Evolutionary conservation across 2,113 vertebrate species (phyloP), one percentile per base, ranked within the genome.

Genomic region (Bombycilla garrulus): DNA sequence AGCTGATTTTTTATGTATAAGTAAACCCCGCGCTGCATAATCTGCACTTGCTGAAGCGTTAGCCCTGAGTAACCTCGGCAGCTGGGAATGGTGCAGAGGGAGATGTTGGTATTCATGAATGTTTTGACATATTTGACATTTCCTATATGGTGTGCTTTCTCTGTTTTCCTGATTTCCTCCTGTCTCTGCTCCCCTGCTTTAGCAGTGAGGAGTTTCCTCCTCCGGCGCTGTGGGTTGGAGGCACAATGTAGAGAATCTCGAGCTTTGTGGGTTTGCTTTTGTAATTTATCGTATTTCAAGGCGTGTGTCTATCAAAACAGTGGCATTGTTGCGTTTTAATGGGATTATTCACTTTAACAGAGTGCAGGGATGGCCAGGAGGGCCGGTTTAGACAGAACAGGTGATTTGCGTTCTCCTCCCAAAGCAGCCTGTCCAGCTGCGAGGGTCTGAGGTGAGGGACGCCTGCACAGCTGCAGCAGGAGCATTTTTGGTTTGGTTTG

Each of bases 91-190:
- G 97, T 96, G 94, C 97, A 65, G 91, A 96, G 97, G 97, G 98
- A 98, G 96, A 98, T 97, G 97, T 97, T 97, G 97, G 93, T 97
- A 97, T 98, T 98, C 98, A 95, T 96, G 96, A 97, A 93, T 97
- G 96, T 98, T 98, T 98, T 98, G 97, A 98, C 98, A 97, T 98
- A 97, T 97, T 98, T 98, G 98, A 98, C 98, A 97, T 98, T 98
- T 98, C 94, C 96, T 97, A 76, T 98, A 82, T 71, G 96, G 87
- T 94, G 78, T 83, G 84, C 87, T 94, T 96, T 56, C 96, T 93
- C 96, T 94, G 62, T 65, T 94, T 96, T 93, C n/a, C 88, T 57
- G 86, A 66, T 92, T 86, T 54, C 40, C 40, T 72, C 70, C 18
- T 62, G 76, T 62, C 85, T 92, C 38, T 62, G 88, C 81, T 83